Evolutionary conservation across 2,797 vertebrate genomes (phyloP), one percentile per base, ranked within the genome.

Genomic region (Chromis chromis): DNA sequence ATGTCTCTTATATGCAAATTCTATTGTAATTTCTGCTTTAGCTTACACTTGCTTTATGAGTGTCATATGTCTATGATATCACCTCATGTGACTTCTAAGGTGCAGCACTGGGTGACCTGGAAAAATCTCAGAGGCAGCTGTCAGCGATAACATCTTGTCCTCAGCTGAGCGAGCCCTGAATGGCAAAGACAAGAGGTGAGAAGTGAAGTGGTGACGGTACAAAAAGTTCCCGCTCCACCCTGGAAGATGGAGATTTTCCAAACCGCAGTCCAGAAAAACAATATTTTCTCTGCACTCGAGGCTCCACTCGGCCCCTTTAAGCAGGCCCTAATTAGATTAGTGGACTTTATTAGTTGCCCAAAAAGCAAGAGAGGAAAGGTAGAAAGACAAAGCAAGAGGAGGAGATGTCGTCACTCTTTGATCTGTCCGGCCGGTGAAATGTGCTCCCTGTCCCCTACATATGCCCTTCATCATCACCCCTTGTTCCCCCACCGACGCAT

Each of bases 311-410:
- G 86, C 84, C 91, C 78, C 70, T 89, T 86, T 83, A 88, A 89
- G 79, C 68, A 66, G 64, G 63, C 53, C 59, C 50, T 91, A 88
- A 93, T 94, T 92, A 88, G 88, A 94, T 93, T 92, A 92, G 80
- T 80, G 71, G 65, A 80, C 52, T 91, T 92, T 89, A 91, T 84
- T 84, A 88, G 85, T 66, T 61, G 83, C 60, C 62, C 33, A 68
- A 76, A 86, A 71, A 85, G 81, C 56, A 64, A 25, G 53, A 75
- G 33, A 49, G 50, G 39, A 82, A 68, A 66, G 56, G 63, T 55
- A 62, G 61, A 66, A 16, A 25, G 54, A 79, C 24, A 54, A 60
- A 59, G 52, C 24, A 12, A 52, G 53, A 69, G 44, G 65, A 70
- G 61, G 57, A 54, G 62, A 71, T 78, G 76, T 75, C 27, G 40